Conservation (phyloP, 2,888 invertebrate genomes). For the Scaptomyza polygonia region DNA sequence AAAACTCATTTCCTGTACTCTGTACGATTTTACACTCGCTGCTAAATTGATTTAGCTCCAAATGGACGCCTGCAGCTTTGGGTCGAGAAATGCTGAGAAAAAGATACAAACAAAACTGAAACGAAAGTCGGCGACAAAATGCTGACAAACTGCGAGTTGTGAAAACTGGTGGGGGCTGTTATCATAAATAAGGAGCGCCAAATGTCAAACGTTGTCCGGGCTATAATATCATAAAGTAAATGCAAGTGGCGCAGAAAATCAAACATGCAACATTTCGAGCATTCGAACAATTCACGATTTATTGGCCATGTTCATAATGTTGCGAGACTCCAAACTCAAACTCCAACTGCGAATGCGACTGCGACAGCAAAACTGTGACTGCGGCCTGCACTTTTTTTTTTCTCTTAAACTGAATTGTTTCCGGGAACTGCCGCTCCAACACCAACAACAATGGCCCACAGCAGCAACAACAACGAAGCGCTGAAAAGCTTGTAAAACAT, state of each 20-base stretch:
- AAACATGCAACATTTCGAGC: slow-evolving; percentile 69
- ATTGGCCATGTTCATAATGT: slow-evolving; percentile 74
- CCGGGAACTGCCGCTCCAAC: slow-evolving; percentile 73
- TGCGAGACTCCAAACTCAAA: slow-evolving; percentile 17
- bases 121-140: slow-evolving; percentile 68
- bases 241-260: slow-evolving; percentile 78
- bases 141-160: slow-evolving; percentile 69
- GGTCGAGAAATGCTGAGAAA: slow-evolving; percentile 44
- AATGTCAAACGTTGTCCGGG: slow-evolving; percentile 70
- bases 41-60: slow-evolving; percentile 42
- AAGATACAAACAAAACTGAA: slow-evolving; percentile 12
- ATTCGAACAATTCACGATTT: slow-evolving; percentile 75
- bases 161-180: slow-evolving; percentile 57
- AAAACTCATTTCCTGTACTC: slow-evolving; percentile 65
- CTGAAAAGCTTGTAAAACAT: slow-evolving; percentile 79
- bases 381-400: slow-evolving; percentile 48
- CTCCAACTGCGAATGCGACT: not conserved
- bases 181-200: slow-evolving; percentile 74
- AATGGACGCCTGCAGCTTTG: slow-evolving; percentile 62
- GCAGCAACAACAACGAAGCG: slow-evolving; percentile 62
- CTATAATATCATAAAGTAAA: slow-evolving; percentile 77
- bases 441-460: slow-evolving; percentile 61
- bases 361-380: slow-evolving; percentile 25
- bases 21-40: slow-evolving; percentile 41
- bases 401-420: slow-evolving; percentile 80